Evolutionary conservation across 37 sponge, comb jelly and placozoan genomes (phyloP).

Genomic region (Mnemiopsis leidyi): DNA sequence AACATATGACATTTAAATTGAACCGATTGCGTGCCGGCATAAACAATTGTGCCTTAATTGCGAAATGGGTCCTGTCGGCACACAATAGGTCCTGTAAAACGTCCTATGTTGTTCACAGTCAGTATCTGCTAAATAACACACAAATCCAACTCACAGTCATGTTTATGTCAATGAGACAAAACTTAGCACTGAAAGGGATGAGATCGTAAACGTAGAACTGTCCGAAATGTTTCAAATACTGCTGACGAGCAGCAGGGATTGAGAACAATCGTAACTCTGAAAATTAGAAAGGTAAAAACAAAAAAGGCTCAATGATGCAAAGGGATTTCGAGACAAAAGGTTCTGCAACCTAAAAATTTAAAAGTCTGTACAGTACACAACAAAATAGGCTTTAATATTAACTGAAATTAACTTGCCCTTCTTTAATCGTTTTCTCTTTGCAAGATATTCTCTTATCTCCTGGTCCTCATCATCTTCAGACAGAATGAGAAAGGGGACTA

Average conservation of each 20-base stretch:
- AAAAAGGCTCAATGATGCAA: neutral
- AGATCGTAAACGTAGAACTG: slow-evolving; percentile 53
- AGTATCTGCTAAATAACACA: too few relatives aligned
- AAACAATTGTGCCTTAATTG: too few relatives aligned
- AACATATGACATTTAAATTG: too few relatives aligned
- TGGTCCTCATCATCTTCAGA: slow-evolving; percentile 5
- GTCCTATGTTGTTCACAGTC: too few relatives aligned
- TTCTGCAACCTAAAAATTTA: neutral
- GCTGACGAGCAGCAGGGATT: slow-evolving; percentile 10
- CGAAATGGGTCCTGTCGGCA: too few relatives aligned
- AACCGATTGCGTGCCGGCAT: too few relatives aligned
- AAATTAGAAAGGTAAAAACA: neutral
- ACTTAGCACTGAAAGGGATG: slow-evolving; percentile 42
- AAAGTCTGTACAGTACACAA: too few relatives aligned
- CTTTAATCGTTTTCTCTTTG: neutral
- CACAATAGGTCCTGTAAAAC: too few relatives aligned
- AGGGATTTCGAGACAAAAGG: neutral
- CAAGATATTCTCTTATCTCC: slow-evolving; percentile 25
- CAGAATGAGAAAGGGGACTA: slow-evolving; percentile 30
- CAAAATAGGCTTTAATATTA: too few relatives aligned
- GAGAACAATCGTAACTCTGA: slow-evolving; percentile 35
- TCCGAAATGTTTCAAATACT: slow-evolving; percentile 31
- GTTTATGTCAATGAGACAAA: slow-evolving; percentile 6
- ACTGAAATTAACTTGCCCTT: neutral
- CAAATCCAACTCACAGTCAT: slow-evolving; percentile 33